Percentiles rank a stretch among this genome's conserved stretches.
phyloP scores from a whole-genome alignment of 2,888 invertebrate species.

The Aleiodes leptofemur region DNA sequence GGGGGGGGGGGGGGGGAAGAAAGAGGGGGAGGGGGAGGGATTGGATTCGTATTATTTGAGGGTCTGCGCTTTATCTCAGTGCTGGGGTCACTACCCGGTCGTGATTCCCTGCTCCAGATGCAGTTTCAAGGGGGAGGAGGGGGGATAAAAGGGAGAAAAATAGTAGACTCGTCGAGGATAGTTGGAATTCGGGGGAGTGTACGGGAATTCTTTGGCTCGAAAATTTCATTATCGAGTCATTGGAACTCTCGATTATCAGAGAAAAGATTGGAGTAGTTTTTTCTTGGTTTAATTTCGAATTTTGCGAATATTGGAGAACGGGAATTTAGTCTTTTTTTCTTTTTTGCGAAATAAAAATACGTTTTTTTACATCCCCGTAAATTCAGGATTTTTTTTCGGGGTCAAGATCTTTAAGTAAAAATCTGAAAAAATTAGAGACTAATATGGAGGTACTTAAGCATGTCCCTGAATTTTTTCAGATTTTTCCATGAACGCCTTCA shows the following conservation, averaged over 20 bases:
- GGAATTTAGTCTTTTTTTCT: too few relatives aligned
- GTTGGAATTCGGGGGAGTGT: not conserved
- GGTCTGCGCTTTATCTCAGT: constrained; percentile 9
- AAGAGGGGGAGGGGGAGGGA: constrained; percentile 11
- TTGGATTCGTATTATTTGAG: constrained; percentile 22
- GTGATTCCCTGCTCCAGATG: constrained; percentile 8
- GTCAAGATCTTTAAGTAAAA: too few relatives aligned
- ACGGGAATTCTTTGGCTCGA: not conserved
- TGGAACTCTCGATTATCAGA: not conserved
- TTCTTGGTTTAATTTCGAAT: too few relatives aligned
- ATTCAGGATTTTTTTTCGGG: too few relatives aligned
- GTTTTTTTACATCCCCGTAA: too few relatives aligned
- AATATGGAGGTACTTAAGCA: too few relatives aligned
- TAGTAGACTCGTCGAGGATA: constrained; percentile 48
- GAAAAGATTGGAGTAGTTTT: not conserved
- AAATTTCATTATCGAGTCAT: constrained; percentile 20
- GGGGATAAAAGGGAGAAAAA: constrained; percentile 48
- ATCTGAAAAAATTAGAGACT: too few relatives aligned
- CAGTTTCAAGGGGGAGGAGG: not conserved
- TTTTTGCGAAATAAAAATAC: too few relatives aligned
- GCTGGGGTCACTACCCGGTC: constrained; percentile 28
- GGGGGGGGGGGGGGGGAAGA: constrained; percentile 7
- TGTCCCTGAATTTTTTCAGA: too few relatives aligned
- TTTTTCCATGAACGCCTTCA: too few relatives aligned
- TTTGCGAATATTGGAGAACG: too few relatives aligned